Conservation (phyloP, 2,113 vertebrate species). For the Elephas maximus region DNA sequence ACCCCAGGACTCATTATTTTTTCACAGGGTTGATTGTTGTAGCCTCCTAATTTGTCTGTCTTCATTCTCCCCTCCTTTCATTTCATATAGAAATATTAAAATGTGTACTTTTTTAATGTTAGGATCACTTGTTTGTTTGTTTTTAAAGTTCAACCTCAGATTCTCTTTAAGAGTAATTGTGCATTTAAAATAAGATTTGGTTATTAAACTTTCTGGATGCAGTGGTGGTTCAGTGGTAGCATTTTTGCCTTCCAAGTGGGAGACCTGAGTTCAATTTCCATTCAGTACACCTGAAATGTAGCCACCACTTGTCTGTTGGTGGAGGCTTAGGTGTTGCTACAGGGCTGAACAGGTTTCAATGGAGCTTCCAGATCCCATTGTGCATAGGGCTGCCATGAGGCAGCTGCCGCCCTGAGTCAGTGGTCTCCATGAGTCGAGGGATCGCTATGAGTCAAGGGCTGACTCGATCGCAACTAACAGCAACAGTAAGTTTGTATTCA, state of each 20-base stretch:
- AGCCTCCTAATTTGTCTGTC: background rate
- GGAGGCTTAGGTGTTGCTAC: too few relatives aligned
- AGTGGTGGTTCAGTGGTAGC: background rate
- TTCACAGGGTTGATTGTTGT: background rate
- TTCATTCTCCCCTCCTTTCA: background rate
- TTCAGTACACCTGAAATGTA: too few relatives aligned
- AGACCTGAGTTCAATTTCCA: background rate
- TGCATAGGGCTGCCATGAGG: background rate
- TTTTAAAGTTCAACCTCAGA: constrained; percentile 20
- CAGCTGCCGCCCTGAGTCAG: background rate
- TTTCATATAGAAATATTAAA: constrained; percentile 52
- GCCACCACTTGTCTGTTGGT: too few relatives aligned
- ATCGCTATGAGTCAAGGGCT: background rate
- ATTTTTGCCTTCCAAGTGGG: background rate
- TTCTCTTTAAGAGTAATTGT: background rate
- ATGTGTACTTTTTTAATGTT: background rate
- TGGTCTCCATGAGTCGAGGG: background rate
- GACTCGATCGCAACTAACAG: background rate
- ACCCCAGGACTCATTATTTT: background rate
- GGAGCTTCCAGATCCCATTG: background rate
- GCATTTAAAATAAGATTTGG: constrained; percentile 10
- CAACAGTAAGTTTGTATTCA: background rate
- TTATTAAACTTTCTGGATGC: background rate
- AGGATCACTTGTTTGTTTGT: background rate
- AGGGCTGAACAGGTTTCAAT: too few relatives aligned